These are phyloP conservation scores for Morelia viridis DNA, from an alignment of 2,797 vertebrate genomes.

Conservation along the genomic window DNA sequence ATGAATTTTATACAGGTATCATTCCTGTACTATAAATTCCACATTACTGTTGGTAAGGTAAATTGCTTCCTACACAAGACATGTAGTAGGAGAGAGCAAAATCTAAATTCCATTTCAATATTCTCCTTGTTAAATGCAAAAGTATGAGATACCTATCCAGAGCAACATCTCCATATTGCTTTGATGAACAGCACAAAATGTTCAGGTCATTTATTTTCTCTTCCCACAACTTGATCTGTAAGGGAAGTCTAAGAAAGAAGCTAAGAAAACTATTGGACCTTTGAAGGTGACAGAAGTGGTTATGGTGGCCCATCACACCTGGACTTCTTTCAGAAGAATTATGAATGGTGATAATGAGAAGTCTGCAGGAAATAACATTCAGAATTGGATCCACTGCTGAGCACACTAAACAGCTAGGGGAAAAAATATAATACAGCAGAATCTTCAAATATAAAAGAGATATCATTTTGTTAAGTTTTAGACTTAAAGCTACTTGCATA, in stretches of 20 bases:
- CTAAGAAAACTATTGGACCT: not conserved
- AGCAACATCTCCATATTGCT: not conserved
- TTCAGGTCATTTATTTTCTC: not conserved
- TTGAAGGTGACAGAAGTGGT: slow-evolving; percentile 17
- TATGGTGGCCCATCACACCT: not conserved
- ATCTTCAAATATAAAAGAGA: not conserved
- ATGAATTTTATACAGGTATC: not conserved
- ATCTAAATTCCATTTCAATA: not conserved
- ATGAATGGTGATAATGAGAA: not conserved
- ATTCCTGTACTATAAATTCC: not conserved
- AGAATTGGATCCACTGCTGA: rapidly evolving
- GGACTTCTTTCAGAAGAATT: slow-evolving; percentile 4
- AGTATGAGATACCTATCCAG: not conserved
- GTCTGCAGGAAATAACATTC: not conserved
- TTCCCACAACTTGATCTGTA: not conserved
- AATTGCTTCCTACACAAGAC: not conserved
- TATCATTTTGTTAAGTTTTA: not conserved
- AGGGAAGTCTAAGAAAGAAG: not conserved
- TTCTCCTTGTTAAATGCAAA: not conserved
- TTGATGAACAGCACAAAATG: not conserved
- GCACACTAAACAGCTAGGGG: rapidly evolving
- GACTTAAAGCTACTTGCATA: not conserved
- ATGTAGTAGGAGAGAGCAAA: not conserved
- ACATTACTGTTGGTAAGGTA: not conserved
- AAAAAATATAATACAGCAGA: rapidly evolving